Conservation (phyloP, 2,797 vertebrate species). For the Galaxias olidus region DNA sequence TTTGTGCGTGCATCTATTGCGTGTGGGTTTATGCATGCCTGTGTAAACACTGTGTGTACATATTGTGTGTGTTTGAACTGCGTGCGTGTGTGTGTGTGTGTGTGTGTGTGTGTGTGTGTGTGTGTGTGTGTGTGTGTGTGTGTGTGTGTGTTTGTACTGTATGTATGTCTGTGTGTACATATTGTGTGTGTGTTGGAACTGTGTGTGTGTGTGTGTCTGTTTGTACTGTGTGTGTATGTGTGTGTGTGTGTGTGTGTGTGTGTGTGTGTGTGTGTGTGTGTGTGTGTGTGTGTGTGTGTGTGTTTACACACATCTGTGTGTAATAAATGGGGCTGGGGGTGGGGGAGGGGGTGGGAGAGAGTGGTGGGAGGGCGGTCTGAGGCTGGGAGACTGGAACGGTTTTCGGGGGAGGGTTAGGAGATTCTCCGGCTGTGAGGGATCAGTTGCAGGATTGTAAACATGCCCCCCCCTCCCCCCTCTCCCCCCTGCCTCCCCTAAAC, state of each 20-base stretch:
- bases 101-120: not conserved
- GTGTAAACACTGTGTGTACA: no score
- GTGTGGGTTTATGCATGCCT: no score
- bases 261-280: slow-evolving; percentile 7
- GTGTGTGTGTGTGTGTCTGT: not conserved
- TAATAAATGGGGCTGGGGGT: slow-evolving; percentile 1
- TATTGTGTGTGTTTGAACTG: not conserved
- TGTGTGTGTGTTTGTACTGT: not conserved
- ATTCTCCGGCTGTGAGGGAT: slow-evolving; percentile 57
- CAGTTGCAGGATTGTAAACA: slow-evolving; percentile 69
- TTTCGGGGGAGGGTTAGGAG: slow-evolving; percentile 23
- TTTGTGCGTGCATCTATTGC: not conserved
- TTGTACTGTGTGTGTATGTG: not conserved
- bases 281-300: slow-evolving; percentile 10
- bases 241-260: slow-evolving; percentile 16
- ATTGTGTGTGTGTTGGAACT: not conserved
- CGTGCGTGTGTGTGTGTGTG: not conserved
- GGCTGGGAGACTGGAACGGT: slow-evolving; percentile 3
- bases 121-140: not conserved
- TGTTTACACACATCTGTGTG: slow-evolving; percentile 1
- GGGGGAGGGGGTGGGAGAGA: slow-evolving; percentile 21
- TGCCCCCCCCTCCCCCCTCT: slow-evolving; percentile 7
- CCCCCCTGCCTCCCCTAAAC: slow-evolving; percentile 23
- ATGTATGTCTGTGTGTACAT: not conserved
- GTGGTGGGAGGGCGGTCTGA: slow-evolving; percentile 8